Percentiles rank a stretch among this genome's conserved stretches.
Evolutionary conservation across 2,113 vertebrate species (phyloP).

Genomic region (Muntiacus reevesi): DNA sequence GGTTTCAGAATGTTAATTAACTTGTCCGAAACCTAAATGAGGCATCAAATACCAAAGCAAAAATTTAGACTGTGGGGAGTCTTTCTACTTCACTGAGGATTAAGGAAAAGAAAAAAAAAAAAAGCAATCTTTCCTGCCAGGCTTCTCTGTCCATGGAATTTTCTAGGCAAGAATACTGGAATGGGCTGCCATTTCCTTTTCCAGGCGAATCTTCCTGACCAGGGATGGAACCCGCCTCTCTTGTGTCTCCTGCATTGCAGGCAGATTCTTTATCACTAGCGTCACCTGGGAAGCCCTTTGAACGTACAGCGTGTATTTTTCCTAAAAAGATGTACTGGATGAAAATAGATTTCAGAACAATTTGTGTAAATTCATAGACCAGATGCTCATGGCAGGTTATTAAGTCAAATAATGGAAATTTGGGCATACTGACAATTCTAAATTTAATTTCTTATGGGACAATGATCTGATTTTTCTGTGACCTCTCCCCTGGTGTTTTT

Average conservation of each 20-base stretch:
- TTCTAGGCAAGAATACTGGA: background rate
- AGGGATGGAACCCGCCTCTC: background rate
- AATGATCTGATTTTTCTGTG: background rate
- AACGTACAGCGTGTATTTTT: background rate
- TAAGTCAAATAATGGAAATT: background rate
- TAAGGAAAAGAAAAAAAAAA: background rate
- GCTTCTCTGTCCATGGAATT: background rate
- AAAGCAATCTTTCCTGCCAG: background rate
- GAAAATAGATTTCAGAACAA: background rate
- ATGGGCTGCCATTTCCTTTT: background rate
- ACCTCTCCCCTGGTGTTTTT: background rate
- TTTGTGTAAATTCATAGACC: background rate
- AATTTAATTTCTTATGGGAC: background rate
- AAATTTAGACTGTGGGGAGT: background rate
- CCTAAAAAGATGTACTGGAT: background rate
- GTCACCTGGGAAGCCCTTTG: background rate
- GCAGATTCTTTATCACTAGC: background rate
- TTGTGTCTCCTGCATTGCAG: background rate
- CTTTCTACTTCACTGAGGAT: background rate
- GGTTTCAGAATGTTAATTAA: background rate
- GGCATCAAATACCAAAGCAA: background rate
- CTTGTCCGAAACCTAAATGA: background rate
- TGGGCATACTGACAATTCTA: background rate
- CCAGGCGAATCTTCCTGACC: background rate
- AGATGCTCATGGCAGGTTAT: background rate